Percentiles rank a stretch among this genome's conserved stretches.
phyloP scores from a whole-genome alignment of 2,797 vertebrate species.

The Acridotheres tristis region DNA sequence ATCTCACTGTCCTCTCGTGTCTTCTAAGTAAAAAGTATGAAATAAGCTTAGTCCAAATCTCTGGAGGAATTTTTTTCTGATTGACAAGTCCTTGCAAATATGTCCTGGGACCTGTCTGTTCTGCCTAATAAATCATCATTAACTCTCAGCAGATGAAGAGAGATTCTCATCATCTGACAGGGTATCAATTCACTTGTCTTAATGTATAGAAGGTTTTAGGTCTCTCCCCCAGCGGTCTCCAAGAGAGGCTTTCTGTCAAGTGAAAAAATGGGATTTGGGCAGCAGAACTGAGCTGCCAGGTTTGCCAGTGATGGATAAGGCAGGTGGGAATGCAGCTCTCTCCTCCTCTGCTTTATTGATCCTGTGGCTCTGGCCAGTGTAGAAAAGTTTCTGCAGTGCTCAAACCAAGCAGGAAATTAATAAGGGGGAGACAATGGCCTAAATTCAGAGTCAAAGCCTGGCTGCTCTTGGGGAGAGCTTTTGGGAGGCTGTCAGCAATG shows the following conservation, averaged over 20 bases:
- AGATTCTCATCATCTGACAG: constrained; percentile 32
- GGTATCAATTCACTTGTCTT: constrained; percentile 50
- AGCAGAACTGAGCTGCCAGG: constrained; percentile 37
- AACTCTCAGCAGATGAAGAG: constrained; percentile 49
- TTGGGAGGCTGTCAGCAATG: not conserved
- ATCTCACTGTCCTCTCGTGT: not conserved
- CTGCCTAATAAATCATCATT: constrained; percentile 63
- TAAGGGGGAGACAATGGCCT: not conserved
- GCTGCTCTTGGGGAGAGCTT: not conserved
- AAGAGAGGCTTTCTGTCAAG: constrained; percentile 51
- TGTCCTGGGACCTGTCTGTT: constrained; percentile 31
- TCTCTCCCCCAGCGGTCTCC: not conserved
- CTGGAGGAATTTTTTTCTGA: constrained; percentile 29
- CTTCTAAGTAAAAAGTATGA: constrained; percentile 36
- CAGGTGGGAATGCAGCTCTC: not conserved
- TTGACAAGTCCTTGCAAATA: constrained; percentile 43
- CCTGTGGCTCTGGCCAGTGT: not conserved
- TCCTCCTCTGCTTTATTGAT: constrained; percentile 41
- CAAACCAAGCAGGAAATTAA: not conserved
- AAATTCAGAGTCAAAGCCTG: not conserved
- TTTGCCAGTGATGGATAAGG: constrained; percentile 45
- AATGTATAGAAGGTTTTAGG: constrained; percentile 45
- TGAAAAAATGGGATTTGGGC: constrained; percentile 30
- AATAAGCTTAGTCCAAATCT: constrained; percentile 25
- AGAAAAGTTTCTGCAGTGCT: not conserved